These are phyloP conservation scores for Helobdella robusta DNA, from an alignment of 2,888 invertebrate genomes.

Conservation along the genomic window DNA sequence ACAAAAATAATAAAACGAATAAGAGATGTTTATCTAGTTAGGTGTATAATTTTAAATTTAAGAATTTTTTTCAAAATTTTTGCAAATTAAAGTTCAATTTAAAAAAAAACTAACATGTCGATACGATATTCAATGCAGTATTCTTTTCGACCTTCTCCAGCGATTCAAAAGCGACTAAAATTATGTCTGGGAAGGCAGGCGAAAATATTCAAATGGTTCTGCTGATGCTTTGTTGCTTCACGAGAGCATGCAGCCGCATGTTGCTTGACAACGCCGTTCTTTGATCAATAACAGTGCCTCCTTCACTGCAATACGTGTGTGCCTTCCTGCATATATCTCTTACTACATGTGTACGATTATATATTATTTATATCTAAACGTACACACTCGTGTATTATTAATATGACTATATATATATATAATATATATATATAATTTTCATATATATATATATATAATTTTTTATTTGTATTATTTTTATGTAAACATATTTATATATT, in stretches of 20 bases:
- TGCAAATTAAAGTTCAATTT: neutral
- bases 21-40: too few species aligned
- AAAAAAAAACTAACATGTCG: neutral
- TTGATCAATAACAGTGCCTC: conserved; percentile 13
- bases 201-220: neutral
- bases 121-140: neutral
- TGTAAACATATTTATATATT: too few species aligned
- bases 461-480: too few species aligned
- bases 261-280: conserved; percentile 19
- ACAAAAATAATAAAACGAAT: too few species aligned
- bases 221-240: too few species aligned
- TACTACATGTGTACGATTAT: neutral
- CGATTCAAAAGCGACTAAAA: conserved; percentile 12
- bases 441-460: neutral
- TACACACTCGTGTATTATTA: neutral
- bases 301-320: too few species aligned
- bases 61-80: too few species aligned
- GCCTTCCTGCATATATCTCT: too few species aligned
- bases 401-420: neutral
- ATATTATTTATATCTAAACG: conserved; percentile 4
- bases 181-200: neutral
- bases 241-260: conserved; percentile 9
- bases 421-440: neutral
- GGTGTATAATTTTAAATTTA: too few species aligned
- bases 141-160: neutral